A percentile compares a stretch with the other conserved stretches of the same genome.
Evolutionary conservation across 2,113 vertebrate genomes (phyloP).

Genomic region (human (Homo sapiens)): DNA sequence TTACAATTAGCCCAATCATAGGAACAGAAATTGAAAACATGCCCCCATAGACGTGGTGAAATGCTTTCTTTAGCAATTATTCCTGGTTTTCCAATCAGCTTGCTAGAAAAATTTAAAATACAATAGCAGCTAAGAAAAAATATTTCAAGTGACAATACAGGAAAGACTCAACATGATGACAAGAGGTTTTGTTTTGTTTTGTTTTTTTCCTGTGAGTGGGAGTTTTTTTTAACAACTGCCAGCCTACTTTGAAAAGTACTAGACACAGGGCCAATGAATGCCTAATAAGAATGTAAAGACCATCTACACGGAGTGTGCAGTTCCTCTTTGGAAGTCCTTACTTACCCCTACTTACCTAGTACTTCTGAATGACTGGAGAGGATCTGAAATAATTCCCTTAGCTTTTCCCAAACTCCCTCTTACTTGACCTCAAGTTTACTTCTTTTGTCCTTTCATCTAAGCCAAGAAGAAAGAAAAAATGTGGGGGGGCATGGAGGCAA

Average conservation of each 20-base stretch:
- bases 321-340: neutral
- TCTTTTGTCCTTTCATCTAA: neutral
- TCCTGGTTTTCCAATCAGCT: neutral
- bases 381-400: neutral
- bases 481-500: too few relatives aligned
- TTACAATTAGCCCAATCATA: neutral
- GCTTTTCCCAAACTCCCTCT: neutral
- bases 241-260: neutral
- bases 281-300: neutral
- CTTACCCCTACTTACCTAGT: neutral
- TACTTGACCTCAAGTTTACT: neutral
- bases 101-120: neutral
- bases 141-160: neutral
- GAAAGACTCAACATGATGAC: neutral
- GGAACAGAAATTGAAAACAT: neutral
- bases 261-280: too few relatives aligned
- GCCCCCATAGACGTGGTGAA: accelerated
- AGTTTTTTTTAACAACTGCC: neutral
- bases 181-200: neutral
- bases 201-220: neutral
- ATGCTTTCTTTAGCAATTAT: neutral
- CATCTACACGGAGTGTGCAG: accelerated
- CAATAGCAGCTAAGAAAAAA: neutral
- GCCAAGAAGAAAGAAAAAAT: neutral
- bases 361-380: neutral